Conservation (phyloP, 1,140 invertebrate genomes). For the Drosophila elegans region DNA sequence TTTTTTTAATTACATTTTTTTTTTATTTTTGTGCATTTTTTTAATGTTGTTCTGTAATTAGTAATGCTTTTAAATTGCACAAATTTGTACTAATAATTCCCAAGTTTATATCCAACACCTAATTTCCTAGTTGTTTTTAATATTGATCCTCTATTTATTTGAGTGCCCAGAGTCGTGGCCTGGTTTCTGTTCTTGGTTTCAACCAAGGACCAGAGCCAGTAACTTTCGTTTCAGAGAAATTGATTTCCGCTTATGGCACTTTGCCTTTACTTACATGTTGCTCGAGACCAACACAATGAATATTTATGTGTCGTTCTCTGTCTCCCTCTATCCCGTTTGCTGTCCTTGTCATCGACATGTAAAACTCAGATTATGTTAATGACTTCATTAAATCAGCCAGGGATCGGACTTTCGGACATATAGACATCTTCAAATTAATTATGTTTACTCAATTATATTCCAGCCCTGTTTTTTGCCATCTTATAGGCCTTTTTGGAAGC, state of each 20-base stretch:
- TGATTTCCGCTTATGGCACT: conserved; percentile 83
- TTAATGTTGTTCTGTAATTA: neutral
- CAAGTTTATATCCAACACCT: neutral
- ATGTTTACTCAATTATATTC: conserved; percentile 57
- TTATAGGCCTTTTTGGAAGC: conserved; percentile 6
- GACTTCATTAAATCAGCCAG: conserved; percentile 63
- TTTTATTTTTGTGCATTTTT: neutral
- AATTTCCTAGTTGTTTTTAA: neutral
- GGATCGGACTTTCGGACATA: conserved; percentile 21
- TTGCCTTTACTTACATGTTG: conserved; percentile 74
- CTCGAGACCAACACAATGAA: conserved; percentile 58
- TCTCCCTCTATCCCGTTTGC: conserved; percentile 2
- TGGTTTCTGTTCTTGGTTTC: conserved; percentile 25
- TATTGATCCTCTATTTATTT: neutral
- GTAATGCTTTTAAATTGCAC: too few species aligned
- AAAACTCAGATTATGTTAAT: conserved; percentile 70
- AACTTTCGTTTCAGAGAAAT: conserved; percentile 77
- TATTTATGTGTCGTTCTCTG: conserved; percentile 44
- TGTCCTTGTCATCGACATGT: conserved; percentile 37
- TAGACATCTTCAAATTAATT: conserved; percentile 54
- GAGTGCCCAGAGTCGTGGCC: conserved; percentile 25
- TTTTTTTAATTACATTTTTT: neutral
- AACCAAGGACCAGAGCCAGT: conserved; percentile 44
- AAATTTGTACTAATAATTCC: neutral
- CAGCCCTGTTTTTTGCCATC: neutral